Evolutionary conservation across 2,113 vertebrate genomes (phyloP).

Genomic region (Neogobius melanostomus): DNA sequence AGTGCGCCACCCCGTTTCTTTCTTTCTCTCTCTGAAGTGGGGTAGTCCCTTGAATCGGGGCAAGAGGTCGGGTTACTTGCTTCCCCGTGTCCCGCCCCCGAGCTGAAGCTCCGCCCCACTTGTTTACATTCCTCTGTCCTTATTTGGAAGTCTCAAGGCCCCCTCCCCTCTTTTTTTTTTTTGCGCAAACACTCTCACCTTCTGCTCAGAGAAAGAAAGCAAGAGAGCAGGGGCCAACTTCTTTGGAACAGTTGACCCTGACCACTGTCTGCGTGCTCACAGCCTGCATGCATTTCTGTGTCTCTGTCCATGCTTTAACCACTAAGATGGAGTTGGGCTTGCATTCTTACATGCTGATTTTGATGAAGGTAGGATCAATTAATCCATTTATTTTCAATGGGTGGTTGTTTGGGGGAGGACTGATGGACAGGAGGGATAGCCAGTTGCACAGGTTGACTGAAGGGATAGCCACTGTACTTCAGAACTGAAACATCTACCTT

Average conservation of each 20-base stretch:
- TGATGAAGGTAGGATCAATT: conserved; percentile 52
- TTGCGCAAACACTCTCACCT: conserved; percentile 67
- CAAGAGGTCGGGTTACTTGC: conserved; percentile 79
- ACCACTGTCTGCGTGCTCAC: conserved; percentile 25
- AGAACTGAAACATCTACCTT: conserved; percentile 36
- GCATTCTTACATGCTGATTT: conserved; percentile 41
- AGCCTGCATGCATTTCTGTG: conserved; percentile 38
- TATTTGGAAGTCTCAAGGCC: conserved; percentile 77
- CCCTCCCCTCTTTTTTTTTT: conserved; percentile 54
- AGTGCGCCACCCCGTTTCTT: conserved; percentile 17
- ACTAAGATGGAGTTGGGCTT: conserved; percentile 17
- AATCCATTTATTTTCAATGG: conserved; percentile 11
- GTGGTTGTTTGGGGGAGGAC: conserved; percentile 19
- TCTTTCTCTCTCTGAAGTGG: conserved; percentile 41
- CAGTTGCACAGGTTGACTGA: conserved; percentile 20
- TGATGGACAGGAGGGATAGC: conserved; percentile 15
- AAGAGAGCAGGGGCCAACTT: conserved; percentile 38
- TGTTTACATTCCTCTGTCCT: conserved; percentile 86
- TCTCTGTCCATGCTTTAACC: not conserved
- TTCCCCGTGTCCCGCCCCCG: conserved; percentile 56
- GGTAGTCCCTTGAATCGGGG: conserved; percentile 62
- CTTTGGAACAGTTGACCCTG: conserved; percentile 46
- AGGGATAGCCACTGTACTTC: conserved; percentile 23
- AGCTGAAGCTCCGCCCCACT: conserved; percentile 69
- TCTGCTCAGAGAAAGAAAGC: conserved; percentile 56